Conservation (phyloP, 2,888 invertebrate genomes). For the Ochropleura plecta region DNA sequence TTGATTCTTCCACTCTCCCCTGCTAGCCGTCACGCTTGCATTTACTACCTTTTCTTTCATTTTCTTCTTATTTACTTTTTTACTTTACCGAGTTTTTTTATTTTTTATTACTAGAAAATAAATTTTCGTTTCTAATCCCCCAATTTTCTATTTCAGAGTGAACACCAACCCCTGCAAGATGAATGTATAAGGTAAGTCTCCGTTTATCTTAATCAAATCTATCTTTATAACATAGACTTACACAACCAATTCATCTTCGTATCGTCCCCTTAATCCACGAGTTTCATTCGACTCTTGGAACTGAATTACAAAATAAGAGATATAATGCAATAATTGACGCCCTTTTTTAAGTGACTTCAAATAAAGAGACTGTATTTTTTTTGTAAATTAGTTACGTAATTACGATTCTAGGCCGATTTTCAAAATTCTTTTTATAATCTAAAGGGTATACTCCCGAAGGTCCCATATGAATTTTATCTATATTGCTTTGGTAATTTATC, state of each 20-base stretch:
- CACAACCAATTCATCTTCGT: conserved; percentile 20
- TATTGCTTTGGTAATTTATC: too few relatives aligned
- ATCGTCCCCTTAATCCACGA: not conserved
- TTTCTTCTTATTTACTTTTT: too few relatives aligned
- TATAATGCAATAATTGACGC: not conserved
- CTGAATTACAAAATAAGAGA: too few relatives aligned
- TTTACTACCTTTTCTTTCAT: too few relatives aligned
- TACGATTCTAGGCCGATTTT: too few relatives aligned
- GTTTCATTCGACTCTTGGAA: not conserved
- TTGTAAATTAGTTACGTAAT: too few relatives aligned
- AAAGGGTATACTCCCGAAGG: too few relatives aligned
- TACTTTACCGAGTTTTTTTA: not conserved
- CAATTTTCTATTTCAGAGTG: conserved; percentile 54
- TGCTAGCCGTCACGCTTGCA: too few relatives aligned
- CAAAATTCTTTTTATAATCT: too few relatives aligned
- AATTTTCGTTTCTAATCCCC: not conserved
- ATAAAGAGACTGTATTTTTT: too few relatives aligned
- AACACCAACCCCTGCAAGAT: conserved; percentile 62
- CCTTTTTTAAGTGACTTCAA: not conserved
- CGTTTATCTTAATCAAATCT: not conserved
- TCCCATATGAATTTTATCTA: too few relatives aligned
- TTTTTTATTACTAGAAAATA: not conserved
- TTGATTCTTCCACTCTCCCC: not conserved
- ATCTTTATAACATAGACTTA: not conserved
- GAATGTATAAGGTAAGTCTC: conserved; percentile 72